Base-by-base conservation (phyloP, 2,888 invertebrate species). In the Philaethria dido region DNA sequence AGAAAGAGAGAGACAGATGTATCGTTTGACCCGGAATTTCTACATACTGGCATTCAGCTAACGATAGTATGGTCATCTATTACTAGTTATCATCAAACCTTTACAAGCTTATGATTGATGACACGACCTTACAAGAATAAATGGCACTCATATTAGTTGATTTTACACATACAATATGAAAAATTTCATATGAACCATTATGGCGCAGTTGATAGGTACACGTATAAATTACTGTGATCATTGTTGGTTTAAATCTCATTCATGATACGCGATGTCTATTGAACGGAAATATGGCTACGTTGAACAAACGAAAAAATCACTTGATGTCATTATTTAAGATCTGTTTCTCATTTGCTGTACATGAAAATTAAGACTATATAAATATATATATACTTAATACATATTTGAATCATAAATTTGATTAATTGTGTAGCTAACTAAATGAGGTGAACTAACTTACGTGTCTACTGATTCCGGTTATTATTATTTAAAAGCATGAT, bases 21-120 rank as follows among this genome's bases (percentile, higher is more conserved):
- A 42, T 42, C 16, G 29, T 42, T 25, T 65, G 64, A 65, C 59
- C 59, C 59, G 64, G 42, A 64, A 59, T 64, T 64, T 57, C 22
- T 33, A 64, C 45, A 59, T 22, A 50, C 50, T 39, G 42, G 42
- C 59, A 29, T 59, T 45, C 45, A 25, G n/a, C 42, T 62, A 33
- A 36, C 45, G 64, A 55, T 64, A 57, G 45, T 64, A 55, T 55
- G 55, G 55, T 59, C 59, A 59, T 64, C 39, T 42, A 59, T 64
- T 59, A 64, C 59, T 42, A 44, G 39, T 48, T 57, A 59, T 59
- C 64, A 59, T 59, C 59, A 60, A 54, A 59, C 59, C 59, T 59
- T 65, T 65, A 65, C 50, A 36, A 59, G 64, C 33, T 50, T 20
- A 47, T 65, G 64, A 65, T 65, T 65, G 64, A 59, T 65, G 59